phyloP scores from a whole-genome alignment of 2,113 vertebrate species.

The Cettia cetti region DNA sequence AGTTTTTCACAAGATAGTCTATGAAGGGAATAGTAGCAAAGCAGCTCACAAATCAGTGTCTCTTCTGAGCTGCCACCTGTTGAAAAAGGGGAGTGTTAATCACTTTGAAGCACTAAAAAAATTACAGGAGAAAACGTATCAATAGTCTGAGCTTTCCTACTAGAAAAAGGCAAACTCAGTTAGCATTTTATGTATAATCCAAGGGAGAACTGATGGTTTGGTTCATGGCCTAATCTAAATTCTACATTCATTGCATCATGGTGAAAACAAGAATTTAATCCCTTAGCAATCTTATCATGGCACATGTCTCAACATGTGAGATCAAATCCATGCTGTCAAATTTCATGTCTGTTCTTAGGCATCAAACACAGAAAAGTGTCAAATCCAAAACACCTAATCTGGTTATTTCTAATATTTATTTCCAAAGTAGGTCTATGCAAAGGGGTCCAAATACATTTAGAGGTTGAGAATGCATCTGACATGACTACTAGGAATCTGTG shows the following conservation, averaged over 20 bases:
- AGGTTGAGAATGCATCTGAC: background rate
- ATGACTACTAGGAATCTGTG: background rate
- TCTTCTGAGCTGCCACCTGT: background rate
- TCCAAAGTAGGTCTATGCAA: background rate
- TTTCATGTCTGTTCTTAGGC: background rate
- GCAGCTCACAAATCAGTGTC: background rate
- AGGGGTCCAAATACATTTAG: background rate
- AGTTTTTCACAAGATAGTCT: background rate
- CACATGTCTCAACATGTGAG: background rate
- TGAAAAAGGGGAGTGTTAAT: background rate
- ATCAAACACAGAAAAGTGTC: background rate
- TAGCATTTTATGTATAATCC: background rate
- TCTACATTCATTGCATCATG: background rate
- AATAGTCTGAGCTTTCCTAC: background rate
- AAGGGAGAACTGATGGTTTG: background rate
- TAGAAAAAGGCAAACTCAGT: background rate
- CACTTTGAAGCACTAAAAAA: background rate
- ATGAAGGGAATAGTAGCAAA: background rate
- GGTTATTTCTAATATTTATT: background rate
- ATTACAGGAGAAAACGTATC: background rate
- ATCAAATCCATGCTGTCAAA: background rate
- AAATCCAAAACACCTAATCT: background rate
- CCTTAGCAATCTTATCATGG: background rate
- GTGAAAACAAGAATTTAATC: conserved; percentile 17
- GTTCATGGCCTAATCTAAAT: conserved; percentile 8